Evolutionary conservation across 2,113 vertebrate species (phyloP), one percentile per base, ranked within the genome.

Genomic region (Brachypteracias leptosomus): DNA sequence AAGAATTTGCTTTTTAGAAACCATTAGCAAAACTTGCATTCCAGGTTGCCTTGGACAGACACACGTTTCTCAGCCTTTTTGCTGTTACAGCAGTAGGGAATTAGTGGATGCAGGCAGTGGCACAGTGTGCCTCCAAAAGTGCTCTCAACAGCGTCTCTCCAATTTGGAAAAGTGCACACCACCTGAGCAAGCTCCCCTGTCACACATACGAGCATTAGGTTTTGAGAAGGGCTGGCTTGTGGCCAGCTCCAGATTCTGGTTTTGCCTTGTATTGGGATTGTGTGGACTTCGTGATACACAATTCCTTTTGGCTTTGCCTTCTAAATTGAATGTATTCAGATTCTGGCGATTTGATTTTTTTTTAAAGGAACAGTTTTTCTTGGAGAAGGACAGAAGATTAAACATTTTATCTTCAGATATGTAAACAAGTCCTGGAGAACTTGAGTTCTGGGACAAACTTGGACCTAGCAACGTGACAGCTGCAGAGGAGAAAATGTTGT

Each of bases 121-220:
- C 2, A 0, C 61, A 19, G n/a, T 1, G 4, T 10, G 3, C 36
- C 29, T 22, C 24, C 40, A 49, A 13, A 42, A 20, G 47, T 2
- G 1, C 31, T 55, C 9, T 11, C 12, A 33, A 14, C 40, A 13
- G 35, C 20, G 36, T 15, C 29, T 42, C 42, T 42, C 42, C 42
- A 42, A 42, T 12, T 42, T 42, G 42, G 15, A 15, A 42, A 42
- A n/a, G n/a, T n/a, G n/a, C 22, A 3, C 1, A 0, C 21, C n/a
- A 2, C 11, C 10, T 13, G 29, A n/a, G 51, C 40, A 57, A 25
- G 28, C 35, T 44, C n/a, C 35, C 11, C 21, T n/a, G 15, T 9
- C 13, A 24, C 2, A 3, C 8, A 10, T 14, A 24, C 6, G 17
- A 55, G 26, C 9, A 20, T 2, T 40, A 28, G 9, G 5, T 57